Evolutionary conservation across 2,797 vertebrate species (phyloP).

Genomic region (Rhabdophis nuchalis): DNA sequence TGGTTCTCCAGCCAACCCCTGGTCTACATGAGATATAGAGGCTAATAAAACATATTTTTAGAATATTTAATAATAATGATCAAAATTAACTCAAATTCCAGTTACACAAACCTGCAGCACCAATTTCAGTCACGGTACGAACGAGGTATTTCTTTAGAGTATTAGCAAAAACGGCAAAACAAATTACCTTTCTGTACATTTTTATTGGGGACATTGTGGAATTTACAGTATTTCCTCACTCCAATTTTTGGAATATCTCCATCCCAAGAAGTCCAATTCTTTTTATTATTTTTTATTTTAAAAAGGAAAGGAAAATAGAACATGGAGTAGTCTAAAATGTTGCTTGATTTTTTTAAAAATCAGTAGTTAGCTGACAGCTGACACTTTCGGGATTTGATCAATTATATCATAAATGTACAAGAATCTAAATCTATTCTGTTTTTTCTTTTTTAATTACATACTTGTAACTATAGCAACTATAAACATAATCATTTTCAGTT

Average conservation of each 20-base stretch:
- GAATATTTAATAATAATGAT: neutral
- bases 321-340: slow-evolving; percentile 2
- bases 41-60: neutral
- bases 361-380: neutral
- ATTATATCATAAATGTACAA: slow-evolving; percentile 22
- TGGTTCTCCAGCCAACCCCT: too few species aligned
- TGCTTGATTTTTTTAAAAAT: neutral
- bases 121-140: neutral
- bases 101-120: neutral
- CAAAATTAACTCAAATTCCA: neutral
- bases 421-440: slow-evolving; percentile 35
- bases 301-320: neutral
- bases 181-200: neutral
- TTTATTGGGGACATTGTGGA: slow-evolving; percentile 11
- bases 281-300: neutral
- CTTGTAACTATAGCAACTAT: slow-evolving; percentile 68
- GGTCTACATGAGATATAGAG: neutral
- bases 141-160: neutral
- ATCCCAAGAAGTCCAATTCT: slow-evolving; percentile 14
- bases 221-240: accelerated
- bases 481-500: slow-evolving; percentile 59
- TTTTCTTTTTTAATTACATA: slow-evolving; percentile 65
- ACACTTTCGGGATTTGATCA: neutral
- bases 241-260: neutral
- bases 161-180: neutral